These are phyloP conservation scores for Dicyrtomina minuta DNA, from an alignment of 2,888 invertebrate species.

Conservation along the genomic window DNA sequence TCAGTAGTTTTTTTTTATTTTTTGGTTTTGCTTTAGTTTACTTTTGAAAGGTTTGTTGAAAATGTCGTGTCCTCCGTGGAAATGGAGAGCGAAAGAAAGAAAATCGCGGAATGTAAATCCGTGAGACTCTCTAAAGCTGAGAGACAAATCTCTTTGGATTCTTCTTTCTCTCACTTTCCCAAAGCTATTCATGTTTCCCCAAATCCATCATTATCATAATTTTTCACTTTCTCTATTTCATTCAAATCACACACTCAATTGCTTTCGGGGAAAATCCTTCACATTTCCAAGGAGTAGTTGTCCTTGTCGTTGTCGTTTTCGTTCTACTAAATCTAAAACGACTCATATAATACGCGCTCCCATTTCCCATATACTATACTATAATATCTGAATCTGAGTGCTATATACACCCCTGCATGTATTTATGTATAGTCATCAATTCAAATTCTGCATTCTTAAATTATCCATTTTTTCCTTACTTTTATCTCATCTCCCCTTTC, in stretches of 20 bases:
- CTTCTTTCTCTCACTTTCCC: slow-evolving; percentile 29
- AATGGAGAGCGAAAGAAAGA: not conserved
- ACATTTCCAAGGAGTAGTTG: too few species aligned
- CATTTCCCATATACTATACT: too few species aligned
- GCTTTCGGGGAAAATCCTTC: slow-evolving; percentile 26
- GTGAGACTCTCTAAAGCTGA: slow-evolving; percentile 6
- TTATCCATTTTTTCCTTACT: too few species aligned
- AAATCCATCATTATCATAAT: slow-evolving; percentile 45
- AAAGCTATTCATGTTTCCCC: slow-evolving; percentile 26
- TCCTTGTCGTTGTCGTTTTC: too few species aligned
- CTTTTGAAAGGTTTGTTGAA: not conserved
- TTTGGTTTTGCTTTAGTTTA: not conserved
- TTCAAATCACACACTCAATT: slow-evolving; percentile 35
- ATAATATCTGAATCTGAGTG: too few species aligned
- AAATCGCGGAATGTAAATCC: not conserved
- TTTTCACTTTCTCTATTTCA: slow-evolving; percentile 44
- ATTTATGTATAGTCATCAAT: too few species aligned
- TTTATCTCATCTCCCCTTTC: too few species aligned
- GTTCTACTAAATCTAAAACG: too few species aligned
- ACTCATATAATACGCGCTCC: too few species aligned
- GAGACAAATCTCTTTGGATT: slow-evolving; percentile 35
- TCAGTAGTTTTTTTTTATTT: not conserved
- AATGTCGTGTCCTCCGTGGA: not conserved
- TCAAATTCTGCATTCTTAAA: too few species aligned
- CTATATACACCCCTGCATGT: too few species aligned